Percentiles rank a stretch among this genome's conserved stretches.
These are phyloP conservation scores for Trichonephila clavata DNA, from an alignment of 1,140 invertebrate genomes.

Conservation along the genomic window DNA sequence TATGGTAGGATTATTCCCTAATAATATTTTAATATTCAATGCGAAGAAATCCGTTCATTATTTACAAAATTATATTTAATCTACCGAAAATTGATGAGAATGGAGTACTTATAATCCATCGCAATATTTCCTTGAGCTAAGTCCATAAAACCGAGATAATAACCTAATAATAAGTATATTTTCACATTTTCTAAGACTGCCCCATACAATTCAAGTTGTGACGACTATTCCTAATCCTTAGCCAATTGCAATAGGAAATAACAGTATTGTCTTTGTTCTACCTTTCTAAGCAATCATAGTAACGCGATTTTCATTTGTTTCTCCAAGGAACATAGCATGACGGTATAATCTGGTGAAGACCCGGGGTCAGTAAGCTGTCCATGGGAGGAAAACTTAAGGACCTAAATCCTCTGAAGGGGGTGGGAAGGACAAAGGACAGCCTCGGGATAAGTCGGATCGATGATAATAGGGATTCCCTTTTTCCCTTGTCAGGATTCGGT, in stretches of 20 bases:
- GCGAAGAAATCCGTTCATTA: too few relatives aligned
- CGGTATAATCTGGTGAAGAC: conserved; percentile 10
- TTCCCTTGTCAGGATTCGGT: conserved; percentile 23
- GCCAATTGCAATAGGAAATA: not conserved
- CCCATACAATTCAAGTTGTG: not conserved
- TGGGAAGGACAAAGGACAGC: not conserved
- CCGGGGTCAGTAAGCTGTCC: not conserved
- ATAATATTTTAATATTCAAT: too few relatives aligned
- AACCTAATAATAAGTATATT: too few relatives aligned
- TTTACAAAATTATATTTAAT: too few relatives aligned
- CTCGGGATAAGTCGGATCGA: conserved; percentile 30
- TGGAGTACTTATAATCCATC: too few relatives aligned
- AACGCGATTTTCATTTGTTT: not conserved
- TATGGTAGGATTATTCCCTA: too few relatives aligned
- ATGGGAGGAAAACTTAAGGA: not conserved
- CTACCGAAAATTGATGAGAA: too few relatives aligned
- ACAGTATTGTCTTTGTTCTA: not conserved
- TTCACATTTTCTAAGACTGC: too few relatives aligned
- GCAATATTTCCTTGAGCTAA: too few relatives aligned
- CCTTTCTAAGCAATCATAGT: not conserved
- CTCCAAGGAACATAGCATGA: not conserved
- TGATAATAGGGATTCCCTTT: conserved; percentile 37
- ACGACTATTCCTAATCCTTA: too few relatives aligned
- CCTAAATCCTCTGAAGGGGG: not conserved
- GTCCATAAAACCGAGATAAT: too few relatives aligned